phyloP scores from a whole-genome alignment of 2,797 vertebrate genomes.

The Rhynchotus rufescens region DNA sequence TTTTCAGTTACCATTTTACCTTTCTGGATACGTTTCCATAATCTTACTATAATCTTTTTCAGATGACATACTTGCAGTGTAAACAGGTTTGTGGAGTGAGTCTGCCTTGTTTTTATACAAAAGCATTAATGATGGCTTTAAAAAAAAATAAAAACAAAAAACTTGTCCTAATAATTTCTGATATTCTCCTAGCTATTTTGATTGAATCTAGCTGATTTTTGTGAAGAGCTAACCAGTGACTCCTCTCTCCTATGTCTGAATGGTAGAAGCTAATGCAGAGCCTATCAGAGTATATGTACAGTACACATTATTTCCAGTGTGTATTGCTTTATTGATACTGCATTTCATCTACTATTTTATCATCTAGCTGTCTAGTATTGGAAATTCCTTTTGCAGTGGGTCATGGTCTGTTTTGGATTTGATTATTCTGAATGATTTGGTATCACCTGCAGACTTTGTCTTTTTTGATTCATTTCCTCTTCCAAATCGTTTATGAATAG shows the following conservation, averaged over 20 bases:
- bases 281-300: neutral
- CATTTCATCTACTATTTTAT: neutral
- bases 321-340: neutral
- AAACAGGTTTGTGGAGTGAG: neutral
- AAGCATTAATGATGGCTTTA: neutral
- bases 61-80: neutral
- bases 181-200: neutral
- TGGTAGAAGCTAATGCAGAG: neutral
- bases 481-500: constrained; percentile 54
- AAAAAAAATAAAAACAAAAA: too few relatives aligned
- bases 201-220: neutral
- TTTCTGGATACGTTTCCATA: neutral
- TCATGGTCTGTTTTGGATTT: constrained; percentile 30
- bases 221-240: neutral
- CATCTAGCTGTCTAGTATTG: neutral
- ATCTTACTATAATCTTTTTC: neutral
- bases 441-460: constrained; percentile 41
- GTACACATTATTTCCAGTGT: neutral
- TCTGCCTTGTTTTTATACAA: neutral
- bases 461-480: constrained; percentile 68
- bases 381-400: neutral
- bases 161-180: neutral
- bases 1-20: neutral
- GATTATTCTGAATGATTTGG: constrained; percentile 44
- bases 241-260: neutral